phyloP scores from a whole-genome alignment of 2,888 invertebrate species.

The Microplitis manilae region DNA sequence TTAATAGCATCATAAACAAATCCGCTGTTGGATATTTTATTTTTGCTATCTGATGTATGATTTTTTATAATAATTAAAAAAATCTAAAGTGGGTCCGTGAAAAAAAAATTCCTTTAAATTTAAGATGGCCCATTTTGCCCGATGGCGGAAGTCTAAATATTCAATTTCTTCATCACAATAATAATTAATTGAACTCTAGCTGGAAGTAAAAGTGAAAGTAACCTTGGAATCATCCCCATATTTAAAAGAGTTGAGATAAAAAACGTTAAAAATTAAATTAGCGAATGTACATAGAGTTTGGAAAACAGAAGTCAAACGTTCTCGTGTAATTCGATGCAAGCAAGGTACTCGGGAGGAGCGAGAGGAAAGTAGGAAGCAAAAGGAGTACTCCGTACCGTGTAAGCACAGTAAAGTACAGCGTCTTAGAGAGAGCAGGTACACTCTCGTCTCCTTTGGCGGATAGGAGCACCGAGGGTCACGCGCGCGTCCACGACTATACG shows the following conservation, averaged over 20 bases:
- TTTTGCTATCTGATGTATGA: neutral
- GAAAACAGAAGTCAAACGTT: neutral
- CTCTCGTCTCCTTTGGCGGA: slow-evolving; percentile 25
- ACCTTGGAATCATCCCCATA: neutral
- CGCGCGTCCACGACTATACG: slow-evolving; percentile 24
- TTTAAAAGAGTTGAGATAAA: neutral
- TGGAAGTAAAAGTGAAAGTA: neutral
- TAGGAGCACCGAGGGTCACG: slow-evolving; percentile 34
- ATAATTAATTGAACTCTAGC: no score
- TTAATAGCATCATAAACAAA: neutral
- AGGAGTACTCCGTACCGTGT: slow-evolving; percentile 6
- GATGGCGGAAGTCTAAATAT: no score
- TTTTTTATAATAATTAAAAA: neutral
- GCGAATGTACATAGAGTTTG: neutral
- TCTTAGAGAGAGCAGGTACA: slow-evolving; percentile 14
- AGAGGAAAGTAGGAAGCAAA: slow-evolving; percentile 19
- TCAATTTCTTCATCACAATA: no score
- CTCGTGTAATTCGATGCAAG: slow-evolving; percentile 14
- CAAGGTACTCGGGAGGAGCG: neutral
- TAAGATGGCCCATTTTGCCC: no score
- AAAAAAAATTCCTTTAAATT: no score
- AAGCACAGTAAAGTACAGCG: slow-evolving; percentile 11
- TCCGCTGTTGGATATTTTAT: neutral
- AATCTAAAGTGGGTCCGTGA: no score
- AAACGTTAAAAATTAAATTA: neutral